Evolutionary conservation across 2,888 invertebrate genomes (phyloP).

Genomic region (Lydus trimaculatus): DNA sequence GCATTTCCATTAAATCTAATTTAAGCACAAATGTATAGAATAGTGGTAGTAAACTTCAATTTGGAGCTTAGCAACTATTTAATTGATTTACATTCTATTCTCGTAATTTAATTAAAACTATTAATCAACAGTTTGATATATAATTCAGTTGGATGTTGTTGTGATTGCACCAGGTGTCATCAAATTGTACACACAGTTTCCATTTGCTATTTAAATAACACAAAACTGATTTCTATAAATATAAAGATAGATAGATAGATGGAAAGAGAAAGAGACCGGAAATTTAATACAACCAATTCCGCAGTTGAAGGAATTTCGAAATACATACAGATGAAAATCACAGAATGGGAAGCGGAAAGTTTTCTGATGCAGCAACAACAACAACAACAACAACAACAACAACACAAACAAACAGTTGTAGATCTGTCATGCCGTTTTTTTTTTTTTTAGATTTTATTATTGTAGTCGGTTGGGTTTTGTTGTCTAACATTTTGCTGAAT

Average conservation of each 20-base stretch:
- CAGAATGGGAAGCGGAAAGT: constrained; percentile 31
- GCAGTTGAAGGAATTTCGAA: neutral
- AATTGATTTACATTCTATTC: constrained; percentile 31
- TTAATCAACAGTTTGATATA: constrained; percentile 24
- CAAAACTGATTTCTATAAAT: no score
- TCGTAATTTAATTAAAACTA: constrained; percentile 31
- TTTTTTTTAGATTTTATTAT: constrained; percentile 35
- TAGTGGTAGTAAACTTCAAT: constrained; percentile 28
- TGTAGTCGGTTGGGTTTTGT: constrained; percentile 23
- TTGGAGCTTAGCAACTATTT: constrained; percentile 26
- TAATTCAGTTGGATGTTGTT: constrained; percentile 19
- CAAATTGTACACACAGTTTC: neutral
- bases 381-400: no score
- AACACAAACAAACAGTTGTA: constrained; percentile 23
- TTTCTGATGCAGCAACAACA: constrained; percentile 7
- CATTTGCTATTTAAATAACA: neutral
- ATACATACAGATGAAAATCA: neutral
- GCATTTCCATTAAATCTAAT: constrained; percentile 22
- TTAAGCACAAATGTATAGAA: no score
- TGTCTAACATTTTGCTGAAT: constrained; percentile 35
- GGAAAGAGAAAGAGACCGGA: no score
- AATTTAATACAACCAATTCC: constrained; percentile 28
- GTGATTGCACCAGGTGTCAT: constrained; percentile 13
- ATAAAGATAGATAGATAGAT: no score
- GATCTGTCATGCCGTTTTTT: constrained; percentile 27